A percentile compares a stretch with the other conserved stretches of the same genome.
phyloP scores from a whole-genome alignment of 2,888 invertebrate species.

The Villa cingulata region DNA sequence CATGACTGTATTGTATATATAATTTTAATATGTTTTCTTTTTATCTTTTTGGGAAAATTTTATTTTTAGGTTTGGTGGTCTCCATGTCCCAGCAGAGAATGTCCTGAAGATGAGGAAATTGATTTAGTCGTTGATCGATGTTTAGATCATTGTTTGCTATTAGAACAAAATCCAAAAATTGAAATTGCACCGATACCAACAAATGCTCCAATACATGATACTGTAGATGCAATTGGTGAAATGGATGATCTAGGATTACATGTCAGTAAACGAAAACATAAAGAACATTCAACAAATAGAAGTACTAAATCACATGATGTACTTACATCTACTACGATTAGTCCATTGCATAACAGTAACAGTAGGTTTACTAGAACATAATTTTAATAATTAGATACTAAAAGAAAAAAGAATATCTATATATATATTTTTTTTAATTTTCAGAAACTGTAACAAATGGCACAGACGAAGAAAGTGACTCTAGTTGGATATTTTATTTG shows the following conservation, averaged over 20 bases:
- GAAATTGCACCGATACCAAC: constrained; percentile 24
- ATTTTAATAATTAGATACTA: too few relatives aligned
- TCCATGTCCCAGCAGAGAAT: constrained; percentile 65
- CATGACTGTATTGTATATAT: too few relatives aligned
- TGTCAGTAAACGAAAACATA: constrained; percentile 39
- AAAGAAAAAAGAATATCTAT: background rate
- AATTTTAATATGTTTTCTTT: too few relatives aligned
- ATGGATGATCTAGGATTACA: constrained; percentile 44
- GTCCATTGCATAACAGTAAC: constrained; percentile 7
- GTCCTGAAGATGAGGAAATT: constrained; percentile 58
- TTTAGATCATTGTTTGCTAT: constrained; percentile 55
- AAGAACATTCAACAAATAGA: constrained; percentile 18
- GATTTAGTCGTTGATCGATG: constrained; percentile 60
- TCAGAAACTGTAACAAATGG: background rate
- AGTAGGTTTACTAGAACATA: background rate
- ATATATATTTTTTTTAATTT: background rate
- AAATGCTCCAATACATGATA: constrained; percentile 20
- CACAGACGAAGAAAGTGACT: constrained; percentile 29
- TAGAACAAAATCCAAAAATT: constrained; percentile 30
- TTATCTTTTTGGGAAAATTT: too few relatives aligned
- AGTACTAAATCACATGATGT: constrained; percentile 26
- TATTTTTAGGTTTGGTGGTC: constrained; percentile 63
- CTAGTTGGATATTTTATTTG: constrained; percentile 42
- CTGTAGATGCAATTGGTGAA: constrained; percentile 38
- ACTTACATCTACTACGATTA: constrained; percentile 22